These are phyloP conservation scores for Lates calcarifer DNA, from an alignment of 2,113 vertebrate genomes.

Conservation along the genomic window DNA sequence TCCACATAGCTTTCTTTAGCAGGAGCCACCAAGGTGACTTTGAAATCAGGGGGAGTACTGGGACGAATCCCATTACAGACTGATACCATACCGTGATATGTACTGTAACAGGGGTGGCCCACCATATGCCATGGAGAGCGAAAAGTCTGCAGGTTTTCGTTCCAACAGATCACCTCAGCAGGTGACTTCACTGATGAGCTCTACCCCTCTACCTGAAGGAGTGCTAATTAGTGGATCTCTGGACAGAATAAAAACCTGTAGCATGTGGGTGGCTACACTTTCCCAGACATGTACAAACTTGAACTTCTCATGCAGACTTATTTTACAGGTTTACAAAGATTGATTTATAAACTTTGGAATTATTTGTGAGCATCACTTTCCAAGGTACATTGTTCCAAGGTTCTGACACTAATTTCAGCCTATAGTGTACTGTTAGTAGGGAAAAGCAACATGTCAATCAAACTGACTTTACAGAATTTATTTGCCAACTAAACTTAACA, in stretches of 20 bases:
- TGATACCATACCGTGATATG: conserved; percentile 30
- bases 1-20: conserved; percentile 6
- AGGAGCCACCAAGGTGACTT: conserved; percentile 47
- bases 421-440: neutral
- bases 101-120: neutral
- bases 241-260: conserved; percentile 25
- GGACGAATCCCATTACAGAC: conserved; percentile 20
- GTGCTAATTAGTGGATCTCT: conserved; percentile 46
- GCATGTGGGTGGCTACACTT: neutral
- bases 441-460: conserved; percentile 16
- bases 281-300: too few relatives aligned
- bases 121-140: conserved; percentile 40
- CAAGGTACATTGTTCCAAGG: too few relatives aligned
- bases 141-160: conserved; percentile 42
- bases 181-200: conserved; percentile 48
- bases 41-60: conserved; percentile 9
- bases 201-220: conserved; percentile 40
- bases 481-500: neutral
- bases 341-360: neutral
- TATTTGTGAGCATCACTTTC: too few relatives aligned
- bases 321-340: too few relatives aligned
- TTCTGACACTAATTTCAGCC: neutral
- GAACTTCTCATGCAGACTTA: too few relatives aligned
- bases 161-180: conserved; percentile 52
- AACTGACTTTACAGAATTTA: neutral